These are phyloP conservation scores for Poeciliopsis turrubarensis DNA, from an alignment of 2,113 vertebrate genomes.

Conservation along the genomic window DNA sequence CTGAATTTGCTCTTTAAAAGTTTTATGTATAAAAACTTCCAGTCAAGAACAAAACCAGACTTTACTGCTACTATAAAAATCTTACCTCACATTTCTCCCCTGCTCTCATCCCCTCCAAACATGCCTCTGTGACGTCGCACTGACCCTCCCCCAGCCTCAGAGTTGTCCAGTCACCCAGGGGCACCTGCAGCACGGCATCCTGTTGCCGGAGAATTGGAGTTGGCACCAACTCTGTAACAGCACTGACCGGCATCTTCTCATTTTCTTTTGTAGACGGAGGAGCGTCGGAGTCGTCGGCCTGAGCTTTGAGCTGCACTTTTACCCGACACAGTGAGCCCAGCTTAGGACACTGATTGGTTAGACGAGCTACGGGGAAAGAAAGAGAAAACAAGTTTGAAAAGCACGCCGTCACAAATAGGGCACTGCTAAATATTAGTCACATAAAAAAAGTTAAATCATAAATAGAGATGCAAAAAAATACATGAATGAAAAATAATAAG, in stretches of 20 bases:
- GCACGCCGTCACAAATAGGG: not conserved
- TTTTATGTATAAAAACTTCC: too few species aligned
- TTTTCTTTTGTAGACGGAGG: not conserved
- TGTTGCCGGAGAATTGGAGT: conserved; percentile 50
- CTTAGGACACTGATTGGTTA: conserved; percentile 71
- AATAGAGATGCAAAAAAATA: not conserved
- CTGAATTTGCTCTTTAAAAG: not conserved
- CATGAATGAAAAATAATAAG: too few species aligned
- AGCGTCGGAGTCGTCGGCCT: conserved; percentile 6
- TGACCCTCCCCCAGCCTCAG: conserved; percentile 81
- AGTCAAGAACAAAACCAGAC: not conserved
- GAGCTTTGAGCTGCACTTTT: conserved; percentile 56
- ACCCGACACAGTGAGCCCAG: conserved; percentile 83
- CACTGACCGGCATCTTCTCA: not conserved
- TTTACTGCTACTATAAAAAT: not conserved
- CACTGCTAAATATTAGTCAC: not conserved
- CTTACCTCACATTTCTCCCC: conserved; percentile 81
- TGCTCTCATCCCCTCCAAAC: conserved; percentile 85
- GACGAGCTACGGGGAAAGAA: conserved; percentile 26
- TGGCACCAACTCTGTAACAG: conserved; percentile 4
- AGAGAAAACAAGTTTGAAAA: not conserved
- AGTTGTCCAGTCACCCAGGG: conserved; percentile 75
- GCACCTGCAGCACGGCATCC: conserved; percentile 75
- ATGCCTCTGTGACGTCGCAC: conserved; percentile 84
- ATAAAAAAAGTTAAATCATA: not conserved